Evolutionary conservation across 2,888 invertebrate species (phyloP), one percentile per base, ranked within the genome.

Genomic region (Hydraecia micacea): DNA sequence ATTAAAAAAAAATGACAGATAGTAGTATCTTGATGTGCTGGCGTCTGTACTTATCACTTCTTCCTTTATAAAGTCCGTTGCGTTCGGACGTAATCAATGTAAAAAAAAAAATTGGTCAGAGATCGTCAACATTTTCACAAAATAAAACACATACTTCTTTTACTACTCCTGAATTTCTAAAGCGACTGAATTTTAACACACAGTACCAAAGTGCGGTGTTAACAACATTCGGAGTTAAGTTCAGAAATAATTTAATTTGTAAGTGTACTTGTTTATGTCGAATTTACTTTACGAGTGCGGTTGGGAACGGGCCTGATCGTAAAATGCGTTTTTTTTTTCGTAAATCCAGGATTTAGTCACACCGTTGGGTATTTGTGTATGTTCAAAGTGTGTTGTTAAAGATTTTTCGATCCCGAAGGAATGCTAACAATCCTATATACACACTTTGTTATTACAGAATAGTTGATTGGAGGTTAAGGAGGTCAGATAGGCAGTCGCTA

Each of bases 281-380:
- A 86, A 84, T 86, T 81, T 84, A 83, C 85, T 91, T 91, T 90
- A 91, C 89, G 91, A 89, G 86, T 88, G 86, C 79, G 89, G 85
- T 83, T 46, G 70, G 74, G 69, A 73, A 69, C 79, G 71, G 73
- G 73, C 74, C 79, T 77, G 89, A 87, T 92, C 93, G 90, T 93
- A 91, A 92, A 92, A 79, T 86, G 86, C 73, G 83, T 78, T 86
- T 87, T 87, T 88, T 88, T 91, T 91, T 90, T 86, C 81, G 85
- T 86, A 77, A 75, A 77, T 75, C 83, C 77, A 75, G 81, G 76
- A 28, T 73, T 81, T 68, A 72, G 72, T 90, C 82, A 91, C 90
- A 91, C 91, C 89, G 90, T 84, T 55, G 58, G 72, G 81, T 85
- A 72, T 77, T 81, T 32, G 15, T n/a, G 25, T 5, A 49, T 70